Evolutionary conservation across 2,797 vertebrate genomes (phyloP), one percentile per base, ranked within the genome.

Genomic region (Acestrorhynchus altus): DNA sequence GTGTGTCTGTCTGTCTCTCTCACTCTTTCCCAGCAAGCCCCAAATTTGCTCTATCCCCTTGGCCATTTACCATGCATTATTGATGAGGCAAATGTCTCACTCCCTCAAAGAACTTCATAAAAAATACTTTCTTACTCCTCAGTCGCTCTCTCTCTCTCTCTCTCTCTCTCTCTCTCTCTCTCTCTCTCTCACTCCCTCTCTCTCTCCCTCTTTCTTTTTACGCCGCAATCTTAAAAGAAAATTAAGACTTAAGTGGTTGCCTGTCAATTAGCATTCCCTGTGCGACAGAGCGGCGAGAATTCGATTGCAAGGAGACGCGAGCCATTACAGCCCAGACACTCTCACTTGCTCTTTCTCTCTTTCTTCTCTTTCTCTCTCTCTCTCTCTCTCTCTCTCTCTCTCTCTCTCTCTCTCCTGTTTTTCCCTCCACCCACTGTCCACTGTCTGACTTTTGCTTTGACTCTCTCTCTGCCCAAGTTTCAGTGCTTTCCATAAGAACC

Each of bases 171-270:
- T 59, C 42, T 5, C 79, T 8, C 65, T 31, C 26, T 20, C 47
- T 39, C 46, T 44, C 18, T 9, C 51, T 28, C 51, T 39, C 46
- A 13, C 8, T 44, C 67, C 59, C 42, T 26, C 20, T 28, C 20
- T 9, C 31, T 8, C 8, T 47, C 49, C 49, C 51, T n/a, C n/a
- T n/a, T n/a, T n/a, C n/a, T n/a, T n/a, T n/a, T n/a, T n/a, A n/a
- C n/a, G n/a, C n/a, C n/a, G n/a, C n/a, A n/a, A n/a, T n/a, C n/a
- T n/a, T n/a, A n/a, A n/a, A n/a, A n/a, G n/a, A n/a, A 91, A 91
- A 92, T 89, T 87, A 89, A 89, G 85, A 91, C 87, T 90, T 92
- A 92, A 92, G 89, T 89, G 89, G n/a, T n/a, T n/a, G n/a, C n/a
- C n/a, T n/a, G n/a, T n/a, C n/a, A n/a, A n/a, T n/a, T n/a, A n/a